Evolutionary conservation across 2,888 invertebrate species (phyloP), one percentile per base, ranked within the genome.

Genomic region (Strigamia transsilvanica): DNA sequence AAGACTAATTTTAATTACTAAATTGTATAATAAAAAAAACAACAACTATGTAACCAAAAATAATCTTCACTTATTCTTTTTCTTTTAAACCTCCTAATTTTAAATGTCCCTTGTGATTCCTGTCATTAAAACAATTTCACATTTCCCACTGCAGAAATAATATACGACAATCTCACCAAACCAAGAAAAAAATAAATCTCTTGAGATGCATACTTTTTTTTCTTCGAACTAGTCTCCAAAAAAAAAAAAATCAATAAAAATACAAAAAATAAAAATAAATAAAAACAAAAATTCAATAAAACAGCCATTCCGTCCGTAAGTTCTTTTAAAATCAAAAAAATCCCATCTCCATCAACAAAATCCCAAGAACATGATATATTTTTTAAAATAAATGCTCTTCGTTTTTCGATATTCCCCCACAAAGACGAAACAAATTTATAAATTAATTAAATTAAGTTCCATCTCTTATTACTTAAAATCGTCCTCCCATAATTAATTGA

Each of bases 401-500:
- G 2, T 27, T 32, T n/a, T 32, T 73, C 15, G 1, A 73, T 27
- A 73, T 27, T 12, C 32, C n/a, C 23, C 61, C 73, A 15, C 32
- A n/a, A 73, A 73, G 12, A 32, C 23, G 23, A n/a, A 32, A 32
- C 73, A 73, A 73, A 73, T 73, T 73, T 73, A 73, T 32, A 73
- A 73, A 32, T 27, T 73, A 73, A 73, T 73, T 73, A 73, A 73
- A 73, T 73, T 73, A 73, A 32, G 73, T 32, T 32, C 23, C 73
- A 32, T 73, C 73, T 73, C 73, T 73, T 13, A 73, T 73, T 73
- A 73, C 23, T 13, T n/a, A 27, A 27, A 73, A 73, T 73, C 0
- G 32, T 73, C 32, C 73, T 73, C 27, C 32, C 32, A 73, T 73
- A 73, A 73, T 73, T 73, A 73, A 73, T 73, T 73, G 73, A 27